Evolutionary conservation across 2,888 invertebrate genomes (phyloP).

Genomic region (Lithophane socia): DNA sequence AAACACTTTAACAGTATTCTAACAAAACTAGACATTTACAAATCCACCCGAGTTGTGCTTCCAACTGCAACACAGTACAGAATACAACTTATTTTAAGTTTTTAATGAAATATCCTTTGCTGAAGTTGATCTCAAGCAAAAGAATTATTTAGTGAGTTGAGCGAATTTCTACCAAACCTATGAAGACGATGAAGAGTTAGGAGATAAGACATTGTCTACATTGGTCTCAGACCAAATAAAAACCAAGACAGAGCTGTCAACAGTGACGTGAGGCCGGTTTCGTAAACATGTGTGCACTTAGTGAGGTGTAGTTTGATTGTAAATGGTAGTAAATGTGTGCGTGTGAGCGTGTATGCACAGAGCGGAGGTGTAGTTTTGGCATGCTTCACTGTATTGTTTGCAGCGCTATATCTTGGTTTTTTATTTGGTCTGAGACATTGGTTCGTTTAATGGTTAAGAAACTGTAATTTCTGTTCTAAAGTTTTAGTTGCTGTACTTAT

Average conservation of each 20-base stretch:
- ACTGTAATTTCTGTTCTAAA: background rate
- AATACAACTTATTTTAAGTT: constrained; percentile 85
- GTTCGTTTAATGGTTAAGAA: constrained; percentile 11
- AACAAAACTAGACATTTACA: background rate
- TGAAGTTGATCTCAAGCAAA: constrained; percentile 77
- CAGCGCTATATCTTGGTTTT: too few relatives aligned
- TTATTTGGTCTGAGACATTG: background rate
- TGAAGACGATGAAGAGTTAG: constrained; percentile 21
- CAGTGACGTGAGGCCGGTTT: too few relatives aligned
- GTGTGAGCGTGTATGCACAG: too few relatives aligned
- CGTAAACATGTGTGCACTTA: too few relatives aligned
- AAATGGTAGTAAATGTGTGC: too few relatives aligned
- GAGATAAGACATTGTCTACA: constrained; percentile 19
- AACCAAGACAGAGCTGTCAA: too few relatives aligned
- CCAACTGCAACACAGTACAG: constrained; percentile 72
- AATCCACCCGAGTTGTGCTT: background rate
- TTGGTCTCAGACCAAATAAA: background rate
- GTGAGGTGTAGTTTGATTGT: too few relatives aligned
- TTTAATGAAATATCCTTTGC: constrained; percentile 86
- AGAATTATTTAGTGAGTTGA: constrained; percentile 78
- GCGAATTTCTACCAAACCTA: constrained; percentile 50
- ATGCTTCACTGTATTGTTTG: too few relatives aligned
- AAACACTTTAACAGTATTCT: background rate
- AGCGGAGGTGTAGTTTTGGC: too few relatives aligned
- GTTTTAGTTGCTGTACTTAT: background rate